Conservation (phyloP, 2,888 invertebrate genomes). For the Coecobrya sp. region DNA sequence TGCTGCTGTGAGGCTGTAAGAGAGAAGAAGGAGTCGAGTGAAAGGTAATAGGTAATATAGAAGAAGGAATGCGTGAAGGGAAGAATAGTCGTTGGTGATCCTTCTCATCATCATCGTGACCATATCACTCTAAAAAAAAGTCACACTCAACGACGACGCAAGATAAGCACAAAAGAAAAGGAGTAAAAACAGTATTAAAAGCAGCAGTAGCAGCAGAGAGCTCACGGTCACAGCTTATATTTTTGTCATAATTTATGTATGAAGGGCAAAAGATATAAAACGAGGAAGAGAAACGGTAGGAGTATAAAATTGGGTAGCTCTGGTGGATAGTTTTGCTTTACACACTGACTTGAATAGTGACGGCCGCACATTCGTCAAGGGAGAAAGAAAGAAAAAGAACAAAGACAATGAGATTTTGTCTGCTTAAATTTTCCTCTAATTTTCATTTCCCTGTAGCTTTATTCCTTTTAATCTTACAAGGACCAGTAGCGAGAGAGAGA, state of each 20-base stretch:
- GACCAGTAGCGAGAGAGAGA: neutral
- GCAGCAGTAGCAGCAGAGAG: neutral
- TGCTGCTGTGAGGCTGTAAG: neutral
- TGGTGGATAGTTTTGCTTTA: neutral
- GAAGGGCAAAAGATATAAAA: constrained; percentile 74
- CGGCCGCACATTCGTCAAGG: neutral
- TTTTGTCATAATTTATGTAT: constrained; percentile 76
- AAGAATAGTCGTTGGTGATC: constrained; percentile 28
- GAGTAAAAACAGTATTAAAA: neutral
- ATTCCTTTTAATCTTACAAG: constrained; percentile 8
- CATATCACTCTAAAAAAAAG: constrained; percentile 5
- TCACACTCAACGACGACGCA: constrained; percentile 8
- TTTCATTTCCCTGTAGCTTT: constrained; percentile 43
- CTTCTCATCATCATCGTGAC: constrained; percentile 27
- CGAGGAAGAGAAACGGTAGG: constrained; percentile 19
- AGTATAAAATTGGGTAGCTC: constrained; percentile 44
- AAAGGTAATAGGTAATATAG: neutral
- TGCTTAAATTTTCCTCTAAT: constrained; percentile 51
- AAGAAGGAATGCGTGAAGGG: constrained; percentile 10
- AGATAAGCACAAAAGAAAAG: neutral
- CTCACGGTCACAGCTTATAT: neutral
- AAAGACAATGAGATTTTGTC: constrained; percentile 59
- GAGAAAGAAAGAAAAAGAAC: neutral
- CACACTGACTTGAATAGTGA: neutral
- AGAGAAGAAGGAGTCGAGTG: neutral